These are phyloP conservation scores for Netelia fuscicornis DNA, from an alignment of 2,888 invertebrate species.

Conservation along the genomic window DNA sequence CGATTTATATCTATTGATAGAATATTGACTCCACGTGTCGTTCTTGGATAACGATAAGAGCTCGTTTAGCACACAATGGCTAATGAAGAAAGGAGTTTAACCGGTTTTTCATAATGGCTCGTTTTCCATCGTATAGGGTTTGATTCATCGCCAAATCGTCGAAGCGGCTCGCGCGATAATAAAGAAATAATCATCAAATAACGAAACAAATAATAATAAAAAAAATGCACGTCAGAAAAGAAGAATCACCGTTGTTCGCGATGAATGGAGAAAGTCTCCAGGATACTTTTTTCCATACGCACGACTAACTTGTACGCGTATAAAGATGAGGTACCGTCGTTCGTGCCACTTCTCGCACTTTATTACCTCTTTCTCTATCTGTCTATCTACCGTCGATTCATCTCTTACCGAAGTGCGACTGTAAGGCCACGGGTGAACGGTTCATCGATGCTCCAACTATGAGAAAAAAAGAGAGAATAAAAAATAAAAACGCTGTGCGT, in stretches of 20 bases:
- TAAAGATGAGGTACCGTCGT: conserved; percentile 56
- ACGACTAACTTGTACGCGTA: conserved; percentile 22
- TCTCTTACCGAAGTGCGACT: conserved; percentile 35
- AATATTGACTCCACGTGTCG: background rate
- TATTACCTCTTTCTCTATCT: conserved; percentile 28
- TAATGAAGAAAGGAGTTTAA: conserved; percentile 27
- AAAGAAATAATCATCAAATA: background rate
- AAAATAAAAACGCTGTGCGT: conserved; percentile 29
- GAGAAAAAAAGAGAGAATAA: conserved; percentile 7
- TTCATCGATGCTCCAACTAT: conserved; percentile 23
- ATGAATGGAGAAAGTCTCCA: conserved; percentile 79
- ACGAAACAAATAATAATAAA: background rate
- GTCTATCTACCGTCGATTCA: conserved; percentile 26
- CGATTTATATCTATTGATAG: background rate
- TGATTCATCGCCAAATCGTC: background rate
- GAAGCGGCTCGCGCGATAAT: background rate
- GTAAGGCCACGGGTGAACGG: conserved; percentile 26
- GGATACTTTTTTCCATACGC: conserved; percentile 74
- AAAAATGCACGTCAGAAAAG: background rate
- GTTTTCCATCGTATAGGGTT: background rate
- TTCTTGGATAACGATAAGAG: conserved; percentile 3
- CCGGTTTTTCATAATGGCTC: too few species aligned
- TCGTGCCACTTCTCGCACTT: conserved; percentile 67
- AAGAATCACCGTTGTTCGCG: conserved; percentile 75
- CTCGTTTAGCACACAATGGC: conserved; percentile 18